These are phyloP conservation scores for Bungarus multicinctus DNA, from an alignment of 2,113 vertebrate genomes.

Conservation along the genomic window DNA sequence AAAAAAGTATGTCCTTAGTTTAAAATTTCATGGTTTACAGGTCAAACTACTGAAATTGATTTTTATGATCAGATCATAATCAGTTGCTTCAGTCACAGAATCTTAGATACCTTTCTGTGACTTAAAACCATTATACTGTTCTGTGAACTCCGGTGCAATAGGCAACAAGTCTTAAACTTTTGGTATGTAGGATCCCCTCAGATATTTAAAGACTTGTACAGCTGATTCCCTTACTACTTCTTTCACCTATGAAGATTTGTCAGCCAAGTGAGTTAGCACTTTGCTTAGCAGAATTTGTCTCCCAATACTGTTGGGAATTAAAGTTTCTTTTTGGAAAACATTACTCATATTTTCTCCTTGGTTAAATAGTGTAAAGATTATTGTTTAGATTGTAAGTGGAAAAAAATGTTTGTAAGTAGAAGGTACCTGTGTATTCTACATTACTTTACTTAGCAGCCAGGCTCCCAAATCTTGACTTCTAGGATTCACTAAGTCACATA, in stretches of 20 bases:
- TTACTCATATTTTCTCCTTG: background rate
- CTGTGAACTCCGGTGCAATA: background rate
- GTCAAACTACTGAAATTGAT: background rate
- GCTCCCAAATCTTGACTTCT: background rate
- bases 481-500: background rate
- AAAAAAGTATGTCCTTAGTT: background rate
- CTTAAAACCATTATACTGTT: background rate
- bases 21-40: background rate
- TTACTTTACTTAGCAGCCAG: background rate
- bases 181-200: background rate
- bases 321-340: background rate
- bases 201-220: background rate
- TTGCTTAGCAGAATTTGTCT: background rate
- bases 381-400: background rate
- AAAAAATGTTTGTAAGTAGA: background rate
- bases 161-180: background rate
- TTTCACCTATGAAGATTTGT: background rate
- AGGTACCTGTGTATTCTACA: background rate
- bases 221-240: background rate
- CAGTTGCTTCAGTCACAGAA: background rate
- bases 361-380: background rate
- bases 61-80: background rate
- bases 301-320: background rate
- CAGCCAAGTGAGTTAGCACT: background rate
- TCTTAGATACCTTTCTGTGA: background rate